These are phyloP conservation scores for Shinisaurus crocodilurus DNA, from an alignment of 2,113 vertebrate genomes.

Conservation along the genomic window DNA sequence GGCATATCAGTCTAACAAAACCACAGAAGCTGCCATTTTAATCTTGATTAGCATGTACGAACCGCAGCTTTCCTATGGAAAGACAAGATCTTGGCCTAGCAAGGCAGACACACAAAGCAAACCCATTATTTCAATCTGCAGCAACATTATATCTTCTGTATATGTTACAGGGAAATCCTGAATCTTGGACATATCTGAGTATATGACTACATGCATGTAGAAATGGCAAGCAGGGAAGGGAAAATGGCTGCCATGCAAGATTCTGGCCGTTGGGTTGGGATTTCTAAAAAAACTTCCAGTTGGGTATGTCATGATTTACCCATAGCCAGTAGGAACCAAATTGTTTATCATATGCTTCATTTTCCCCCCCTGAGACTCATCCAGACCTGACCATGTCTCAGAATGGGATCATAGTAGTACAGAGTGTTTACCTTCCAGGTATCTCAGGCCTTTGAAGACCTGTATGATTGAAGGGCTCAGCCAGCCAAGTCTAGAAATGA, in stretches of 20 bases:
- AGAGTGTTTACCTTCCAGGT: neutral
- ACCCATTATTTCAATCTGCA: conserved; percentile 41
- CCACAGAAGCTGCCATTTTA: conserved; percentile 53
- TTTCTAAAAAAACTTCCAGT: neutral
- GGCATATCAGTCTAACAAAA: conserved; percentile 68
- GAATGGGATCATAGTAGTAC: too few species aligned
- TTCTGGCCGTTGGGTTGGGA: neutral
- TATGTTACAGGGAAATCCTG: neutral
- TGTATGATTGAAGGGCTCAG: neutral
- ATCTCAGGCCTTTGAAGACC: neutral
- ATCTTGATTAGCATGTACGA: conserved; percentile 49
- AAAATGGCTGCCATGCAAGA: neutral
- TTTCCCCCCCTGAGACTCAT: neutral
- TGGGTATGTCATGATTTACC: neutral
- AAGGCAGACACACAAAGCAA: conserved; percentile 46
- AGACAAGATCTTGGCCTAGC: conserved; percentile 5
- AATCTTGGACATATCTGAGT: neutral
- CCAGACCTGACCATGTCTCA: neutral
- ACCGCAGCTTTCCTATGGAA: conserved; percentile 45
- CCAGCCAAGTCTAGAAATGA: neutral
- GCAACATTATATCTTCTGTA: neutral
- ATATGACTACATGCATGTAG: neutral
- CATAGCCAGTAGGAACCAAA: neutral
- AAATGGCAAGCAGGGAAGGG: neutral
- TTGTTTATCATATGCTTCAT: neutral